Evolutionary conservation across 2,888 invertebrate species (phyloP), one percentile per base, ranked within the genome.

Genomic region (Polia nebulosa): DNA sequence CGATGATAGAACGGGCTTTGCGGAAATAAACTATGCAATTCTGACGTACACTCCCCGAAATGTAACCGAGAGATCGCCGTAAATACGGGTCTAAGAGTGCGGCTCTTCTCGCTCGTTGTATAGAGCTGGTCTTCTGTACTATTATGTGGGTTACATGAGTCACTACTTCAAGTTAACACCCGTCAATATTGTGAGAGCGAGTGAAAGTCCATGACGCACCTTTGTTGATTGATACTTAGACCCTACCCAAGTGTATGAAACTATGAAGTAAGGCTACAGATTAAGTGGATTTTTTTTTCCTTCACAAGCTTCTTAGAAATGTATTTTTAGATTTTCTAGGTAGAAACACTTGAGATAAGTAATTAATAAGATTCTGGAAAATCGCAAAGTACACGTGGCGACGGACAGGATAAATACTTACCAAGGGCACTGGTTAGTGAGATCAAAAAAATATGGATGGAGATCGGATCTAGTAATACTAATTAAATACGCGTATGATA

Each of bases 201-300:
- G 76, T 80, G 76, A 77, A 77, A 77, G 76, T 76, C 39, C 36
- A 45, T 64, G 68, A 72, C 78, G 61, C 70, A 67, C 71, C 67
- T 64, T 52, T 77, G 56, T 80, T 72, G 81, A 70, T 75, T 57
- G 47, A 47, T 52, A 55, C 49, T 66, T 32, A 69, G 52, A 64
- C 57, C 63, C 57, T 61, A 79, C 69, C 63, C 60, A 61, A 45
- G 52, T 49, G 58, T 58, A 36, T 36, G 27, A 4, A 47, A 49
- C 20, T 58, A 47, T 39, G 41, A 68, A 68, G 47, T 67, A 55
- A 72, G 34, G 15, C 45, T 49, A 71, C 13, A 20, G 20, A 58
- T 27, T 15, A 55, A 53, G 53, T 41, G 17, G 52, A 68, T 76
- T 58, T 53, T 27, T 53, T 27, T 57, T 68, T 51, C 13, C n/a